These are phyloP conservation scores for Catagonus wagneri DNA, from an alignment of 2,113 vertebrate species.

Conservation along the genomic window DNA sequence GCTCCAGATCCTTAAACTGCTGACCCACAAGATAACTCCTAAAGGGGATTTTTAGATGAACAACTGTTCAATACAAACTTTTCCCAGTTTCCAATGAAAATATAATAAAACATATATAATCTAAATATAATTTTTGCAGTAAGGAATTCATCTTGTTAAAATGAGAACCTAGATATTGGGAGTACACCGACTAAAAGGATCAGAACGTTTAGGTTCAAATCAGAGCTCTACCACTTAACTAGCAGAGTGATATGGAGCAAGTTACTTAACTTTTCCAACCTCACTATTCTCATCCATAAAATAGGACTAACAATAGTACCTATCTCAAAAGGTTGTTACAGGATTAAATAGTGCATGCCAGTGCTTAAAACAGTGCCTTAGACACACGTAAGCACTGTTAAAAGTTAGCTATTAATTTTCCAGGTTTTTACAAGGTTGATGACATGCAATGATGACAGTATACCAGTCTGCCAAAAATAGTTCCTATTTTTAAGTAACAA, in stretches of 20 bases:
- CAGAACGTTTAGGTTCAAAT: not conserved
- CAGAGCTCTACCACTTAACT: not conserved
- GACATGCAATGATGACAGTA: not conserved
- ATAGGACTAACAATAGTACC: not conserved
- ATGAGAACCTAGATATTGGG: not conserved
- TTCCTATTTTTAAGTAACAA: not conserved
- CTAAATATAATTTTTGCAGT: not conserved
- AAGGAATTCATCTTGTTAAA: not conserved
- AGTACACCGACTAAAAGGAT: not conserved
- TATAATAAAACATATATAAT: not conserved
- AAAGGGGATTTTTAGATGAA: not conserved
- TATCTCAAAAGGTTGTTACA: not conserved
- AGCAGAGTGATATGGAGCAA: not conserved
- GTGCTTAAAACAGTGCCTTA: not conserved
- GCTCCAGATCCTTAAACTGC: no score
- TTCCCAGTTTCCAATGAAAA: not conserved
- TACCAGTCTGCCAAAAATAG: not conserved
- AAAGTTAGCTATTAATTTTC: not conserved
- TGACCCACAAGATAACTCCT: no score
- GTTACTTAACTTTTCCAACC: not conserved
- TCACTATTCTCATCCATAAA: not conserved
- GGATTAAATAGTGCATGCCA: not conserved
- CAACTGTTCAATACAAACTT: not conserved
- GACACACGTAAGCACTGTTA: not conserved
- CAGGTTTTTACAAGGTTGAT: not conserved